Evolutionary conservation across 2,113 vertebrate species (phyloP).

Genomic region (Pollachius pollachius): DNA sequence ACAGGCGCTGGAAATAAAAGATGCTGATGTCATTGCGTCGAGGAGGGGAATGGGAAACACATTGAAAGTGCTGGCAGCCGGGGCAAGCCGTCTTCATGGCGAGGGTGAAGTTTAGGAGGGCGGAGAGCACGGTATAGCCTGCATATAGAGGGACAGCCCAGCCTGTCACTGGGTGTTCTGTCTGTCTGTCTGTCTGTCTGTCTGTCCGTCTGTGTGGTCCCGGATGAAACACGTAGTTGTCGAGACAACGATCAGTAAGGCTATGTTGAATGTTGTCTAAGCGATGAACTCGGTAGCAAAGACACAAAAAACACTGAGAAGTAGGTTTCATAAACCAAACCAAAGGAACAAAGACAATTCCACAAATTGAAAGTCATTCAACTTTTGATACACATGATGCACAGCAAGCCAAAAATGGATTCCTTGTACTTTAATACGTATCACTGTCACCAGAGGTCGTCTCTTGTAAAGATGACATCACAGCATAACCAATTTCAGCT

Average conservation of each 20-base stretch:
- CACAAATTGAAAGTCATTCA: too few relatives aligned
- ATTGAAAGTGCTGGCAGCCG: conserved; percentile 61
- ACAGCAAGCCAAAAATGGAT: too few relatives aligned
- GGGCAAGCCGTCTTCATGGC: conserved; percentile 61
- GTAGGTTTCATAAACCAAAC: too few relatives aligned
- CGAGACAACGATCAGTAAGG: neutral
- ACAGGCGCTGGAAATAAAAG: conserved; percentile 65
- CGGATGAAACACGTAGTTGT: neutral
- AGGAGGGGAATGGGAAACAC: conserved; percentile 68
- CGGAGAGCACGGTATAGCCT: conserved; percentile 42
- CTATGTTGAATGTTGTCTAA: too few relatives aligned
- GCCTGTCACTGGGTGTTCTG: neutral
- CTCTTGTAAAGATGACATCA: conserved; percentile 39
- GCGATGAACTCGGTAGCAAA: too few relatives aligned
- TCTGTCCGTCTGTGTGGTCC: neutral
- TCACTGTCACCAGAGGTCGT: conserved; percentile 22
- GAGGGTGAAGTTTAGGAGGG: conserved; percentile 49
- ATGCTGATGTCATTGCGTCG: conserved; percentile 65
- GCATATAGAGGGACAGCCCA: conserved; percentile 12
- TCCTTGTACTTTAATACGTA: too few relatives aligned
- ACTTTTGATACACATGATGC: too few relatives aligned
- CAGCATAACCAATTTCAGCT: conserved; percentile 31
- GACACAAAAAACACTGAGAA: too few relatives aligned
- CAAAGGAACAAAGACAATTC: too few relatives aligned
- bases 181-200: neutral